Evolutionary conservation across 2,888 invertebrate genomes (phyloP).

Genomic region (Acanthoscelides obtectus): DNA sequence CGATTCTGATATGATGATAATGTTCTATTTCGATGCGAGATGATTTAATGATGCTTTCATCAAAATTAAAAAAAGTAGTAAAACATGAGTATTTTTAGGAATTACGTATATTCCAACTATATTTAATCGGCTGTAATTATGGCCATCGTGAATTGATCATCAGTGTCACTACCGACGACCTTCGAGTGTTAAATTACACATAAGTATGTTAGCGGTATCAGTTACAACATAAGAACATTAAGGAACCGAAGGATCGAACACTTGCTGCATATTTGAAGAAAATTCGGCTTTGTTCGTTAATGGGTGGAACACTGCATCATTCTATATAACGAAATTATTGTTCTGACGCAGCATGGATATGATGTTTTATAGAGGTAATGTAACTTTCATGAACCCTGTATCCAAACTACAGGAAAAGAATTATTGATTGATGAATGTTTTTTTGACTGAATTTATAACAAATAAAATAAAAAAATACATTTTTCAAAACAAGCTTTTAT

Average conservation of each 20-base stretch:
- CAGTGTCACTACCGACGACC: background rate
- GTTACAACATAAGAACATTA: background rate
- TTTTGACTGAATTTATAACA: too few relatives aligned
- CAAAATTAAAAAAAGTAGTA: background rate
- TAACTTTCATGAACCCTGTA: too few relatives aligned
- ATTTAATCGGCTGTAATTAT: background rate
- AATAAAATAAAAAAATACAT: too few relatives aligned
- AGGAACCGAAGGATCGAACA: background rate
- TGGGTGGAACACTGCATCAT: too few relatives aligned
- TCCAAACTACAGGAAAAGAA: too few relatives aligned
- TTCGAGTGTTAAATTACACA: background rate
- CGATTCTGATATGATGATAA: background rate
- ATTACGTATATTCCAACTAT: background rate
- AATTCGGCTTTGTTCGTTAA: too few relatives aligned
- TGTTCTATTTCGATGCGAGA: background rate
- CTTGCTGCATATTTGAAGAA: background rate
- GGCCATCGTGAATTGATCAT: background rate
- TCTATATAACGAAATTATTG: too few relatives aligned
- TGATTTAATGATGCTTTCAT: background rate
- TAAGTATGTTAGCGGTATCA: background rate
- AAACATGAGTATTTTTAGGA: background rate
- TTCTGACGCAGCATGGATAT: too few relatives aligned
- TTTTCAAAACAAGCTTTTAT: too few relatives aligned
- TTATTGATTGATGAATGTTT: too few relatives aligned
- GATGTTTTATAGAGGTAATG: too few relatives aligned